Percentiles rank a stretch among this genome's conserved stretches.
These are phyloP conservation scores for Phacellophora camtschatica DNA, from an alignment of 30 jellyfish, hydroid and myxozoan genomes.

Conservation along the genomic window DNA sequence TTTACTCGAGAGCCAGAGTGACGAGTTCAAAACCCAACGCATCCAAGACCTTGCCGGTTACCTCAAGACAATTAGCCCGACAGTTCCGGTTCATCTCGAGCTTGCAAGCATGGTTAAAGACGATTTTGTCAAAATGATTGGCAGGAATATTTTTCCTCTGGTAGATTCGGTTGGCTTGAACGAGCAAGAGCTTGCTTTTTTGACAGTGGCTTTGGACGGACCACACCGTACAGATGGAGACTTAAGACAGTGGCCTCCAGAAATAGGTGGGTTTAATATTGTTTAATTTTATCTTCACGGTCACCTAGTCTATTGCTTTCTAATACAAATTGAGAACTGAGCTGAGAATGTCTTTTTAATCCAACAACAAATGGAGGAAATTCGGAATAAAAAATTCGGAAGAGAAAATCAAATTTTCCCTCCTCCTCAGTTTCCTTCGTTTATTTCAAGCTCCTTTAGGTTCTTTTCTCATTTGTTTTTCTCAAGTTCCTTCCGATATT, in stretches of 20 bases:
- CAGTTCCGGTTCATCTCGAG: conserved; percentile 77
- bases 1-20: conserved; percentile 71
- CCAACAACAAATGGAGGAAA: too few relatives aligned
- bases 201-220: conserved; percentile 71
- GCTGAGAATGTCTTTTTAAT: too few relatives aligned
- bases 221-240: conserved; percentile 74
- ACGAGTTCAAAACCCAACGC: conserved; percentile 22
- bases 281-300: neutral
- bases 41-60: conserved; percentile 47
- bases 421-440: too few relatives aligned
- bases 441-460: too few relatives aligned
- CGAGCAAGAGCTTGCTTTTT: conserved; percentile 84
- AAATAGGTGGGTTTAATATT: conserved; percentile 65
- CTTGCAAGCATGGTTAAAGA: conserved; percentile 81
- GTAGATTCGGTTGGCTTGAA: conserved; percentile 86
- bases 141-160: conserved; percentile 54
- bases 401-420: too few relatives aligned
- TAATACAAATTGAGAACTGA: too few relatives aligned
- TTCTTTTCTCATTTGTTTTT: too few relatives aligned
- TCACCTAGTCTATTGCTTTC: too few relatives aligned
- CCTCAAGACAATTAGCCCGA: conserved; percentile 2
- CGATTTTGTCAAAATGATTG: conserved; percentile 39
- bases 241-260: conserved; percentile 92
- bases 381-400: too few relatives aligned
- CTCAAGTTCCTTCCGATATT: too few relatives aligned